phyloP scores from a whole-genome alignment of 2,797 vertebrate species.

The Hippocampus kuda region DNA sequence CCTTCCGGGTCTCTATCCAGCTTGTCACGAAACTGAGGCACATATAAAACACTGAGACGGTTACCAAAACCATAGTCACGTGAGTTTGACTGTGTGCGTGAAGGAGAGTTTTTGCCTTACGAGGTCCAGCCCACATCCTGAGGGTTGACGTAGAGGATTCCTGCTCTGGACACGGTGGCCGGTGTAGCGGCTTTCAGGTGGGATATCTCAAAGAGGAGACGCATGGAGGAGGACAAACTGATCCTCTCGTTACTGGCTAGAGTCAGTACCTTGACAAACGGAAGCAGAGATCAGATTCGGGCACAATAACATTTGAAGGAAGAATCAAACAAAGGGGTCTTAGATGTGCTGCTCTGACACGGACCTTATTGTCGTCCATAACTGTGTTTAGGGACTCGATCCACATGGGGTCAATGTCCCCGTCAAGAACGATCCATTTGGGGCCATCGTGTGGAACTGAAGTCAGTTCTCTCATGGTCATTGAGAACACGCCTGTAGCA shows the following conservation, averaged over 20 bases:
- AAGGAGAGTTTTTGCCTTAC: slow-evolving; percentile 43
- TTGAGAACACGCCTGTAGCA: slow-evolving; percentile 67
- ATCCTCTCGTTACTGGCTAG: slow-evolving; percentile 72
- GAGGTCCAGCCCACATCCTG: slow-evolving; percentile 74
- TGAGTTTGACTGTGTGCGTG: background rate
- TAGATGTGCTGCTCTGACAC: background rate
- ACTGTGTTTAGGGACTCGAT: slow-evolving; percentile 74
- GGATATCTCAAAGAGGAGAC: slow-evolving; percentile 73
- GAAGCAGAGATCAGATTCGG: background rate
- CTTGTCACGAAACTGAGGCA: slow-evolving; percentile 62
- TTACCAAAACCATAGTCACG: background rate
- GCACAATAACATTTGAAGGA: background rate
- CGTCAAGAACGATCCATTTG: slow-evolving; percentile 74
- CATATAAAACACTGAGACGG: background rate
- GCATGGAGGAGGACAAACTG: slow-evolving; percentile 65
- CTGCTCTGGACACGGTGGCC: slow-evolving; percentile 68
- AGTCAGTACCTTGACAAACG: slow-evolving; percentile 60
- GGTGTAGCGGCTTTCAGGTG: slow-evolving; percentile 68
- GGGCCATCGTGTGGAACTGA: slow-evolving; percentile 55
- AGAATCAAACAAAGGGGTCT: background rate
- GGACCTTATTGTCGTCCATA: slow-evolving; percentile 74
- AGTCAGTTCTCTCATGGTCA: slow-evolving; percentile 69
- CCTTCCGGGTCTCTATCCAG: slow-evolving; percentile 69
- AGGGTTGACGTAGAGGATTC: slow-evolving; percentile 68
- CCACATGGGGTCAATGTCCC: slow-evolving; percentile 73